Base-by-base conservation (phyloP, 1,140 invertebrate genomes). In the Meloidogyne hapla region DNA sequence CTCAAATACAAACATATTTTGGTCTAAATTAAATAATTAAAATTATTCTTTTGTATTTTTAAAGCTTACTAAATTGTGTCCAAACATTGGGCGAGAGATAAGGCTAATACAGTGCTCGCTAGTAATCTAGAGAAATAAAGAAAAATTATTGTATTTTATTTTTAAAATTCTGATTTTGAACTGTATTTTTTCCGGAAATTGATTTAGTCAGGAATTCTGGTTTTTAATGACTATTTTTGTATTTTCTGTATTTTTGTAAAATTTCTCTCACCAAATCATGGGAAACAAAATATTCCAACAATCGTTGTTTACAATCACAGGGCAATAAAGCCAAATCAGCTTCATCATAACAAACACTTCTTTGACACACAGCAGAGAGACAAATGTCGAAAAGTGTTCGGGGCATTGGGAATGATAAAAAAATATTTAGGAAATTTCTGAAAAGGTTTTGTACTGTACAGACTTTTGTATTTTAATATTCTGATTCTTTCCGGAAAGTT, bases 221-320 rank as follows among this genome's bases (percentile, higher is more conserved):
- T 62, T 33, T 18, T 78, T 15, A 33, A 77, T 4, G 13, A 18
- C 33, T 15, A 15, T 25, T 23, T 68, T 21, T 80, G 1, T 33
- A 33, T 77, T 18, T 15, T 25, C n/a, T 74, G 56, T 33, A 10
- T 23, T 66, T 63, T 74, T 45, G 12, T 78, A 40, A 40, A 69
- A 23, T 28, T 76, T 12, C 23, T 28, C 45, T 83, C 69, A 85
- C 83, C 76, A 78, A 74, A 75, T 86, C 85, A 79, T 86, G 84
- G 48, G 86, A 87, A 33, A 77, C 73, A 42, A 86, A 87, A 68
- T 78, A 86, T 71, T 86, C 85, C 12, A 86, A 42, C 15, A 86
- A 56, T 61, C 76, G 56, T 65, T 84, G 80, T 38, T 87, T 87
- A 67, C 84, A 86, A 62, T 85, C 77, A 48, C 56, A 78, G 10